Evolutionary conservation across 2,888 invertebrate species (phyloP).

Genomic region (Melolontha melolontha): DNA sequence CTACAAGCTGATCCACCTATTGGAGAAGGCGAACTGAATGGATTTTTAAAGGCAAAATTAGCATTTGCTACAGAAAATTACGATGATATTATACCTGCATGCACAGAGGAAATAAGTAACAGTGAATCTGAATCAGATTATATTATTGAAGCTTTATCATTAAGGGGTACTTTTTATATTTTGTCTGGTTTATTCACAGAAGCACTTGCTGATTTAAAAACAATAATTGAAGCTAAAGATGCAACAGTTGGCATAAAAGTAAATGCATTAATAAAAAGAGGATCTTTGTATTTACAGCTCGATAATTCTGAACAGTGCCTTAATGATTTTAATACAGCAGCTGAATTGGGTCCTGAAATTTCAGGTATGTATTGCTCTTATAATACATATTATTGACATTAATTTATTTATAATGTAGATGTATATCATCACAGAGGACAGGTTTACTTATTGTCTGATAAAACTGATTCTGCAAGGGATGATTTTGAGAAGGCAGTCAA

Average conservation of each 20-base stretch:
- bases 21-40: slow-evolving; percentile 60
- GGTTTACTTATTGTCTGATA: slow-evolving; percentile 85
- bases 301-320: slow-evolving; percentile 80
- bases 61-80: slow-evolving; percentile 79
- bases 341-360: slow-evolving; percentile 79
- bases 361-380: slow-evolving; percentile 54
- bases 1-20: slow-evolving; percentile 63
- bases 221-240: slow-evolving; percentile 75
- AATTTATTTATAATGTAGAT: slow-evolving; percentile 70
- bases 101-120: slow-evolving; percentile 81
- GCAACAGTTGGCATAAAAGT: slow-evolving; percentile 75
- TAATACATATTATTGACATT: neutral
- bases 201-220: slow-evolving; percentile 78
- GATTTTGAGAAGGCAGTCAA: slow-evolving; percentile 88
- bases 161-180: slow-evolving; percentile 87
- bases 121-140: slow-evolving; percentile 72
- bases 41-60: slow-evolving; percentile 78
- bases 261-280: slow-evolving; percentile 90
- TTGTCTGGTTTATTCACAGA: slow-evolving; percentile 81
- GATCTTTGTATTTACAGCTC: slow-evolving; percentile 84
- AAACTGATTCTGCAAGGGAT: slow-evolving; percentile 81
- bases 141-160: slow-evolving; percentile 79
- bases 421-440: slow-evolving; percentile 94
- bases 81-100: slow-evolving; percentile 82
- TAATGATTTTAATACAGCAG: slow-evolving; percentile 83